Evolutionary conservation across 2,888 invertebrate species (phyloP).

Genomic region (Cephalotes varians): DNA sequence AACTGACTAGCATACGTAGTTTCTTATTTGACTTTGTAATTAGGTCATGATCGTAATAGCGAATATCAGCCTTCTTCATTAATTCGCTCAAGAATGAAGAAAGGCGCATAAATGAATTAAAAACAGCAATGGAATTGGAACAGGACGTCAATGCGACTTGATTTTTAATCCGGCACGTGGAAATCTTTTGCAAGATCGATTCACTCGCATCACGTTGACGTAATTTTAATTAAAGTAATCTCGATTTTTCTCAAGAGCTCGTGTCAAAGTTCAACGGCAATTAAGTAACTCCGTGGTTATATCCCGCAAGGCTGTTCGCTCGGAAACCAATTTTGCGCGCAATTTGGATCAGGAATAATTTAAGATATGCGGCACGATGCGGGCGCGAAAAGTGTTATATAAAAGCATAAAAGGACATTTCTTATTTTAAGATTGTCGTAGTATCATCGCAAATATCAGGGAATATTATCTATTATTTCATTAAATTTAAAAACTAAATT

Average conservation of each 20-base stretch:
- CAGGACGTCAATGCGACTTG: slow-evolving; percentile 16
- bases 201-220: neutral
- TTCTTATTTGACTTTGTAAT: slow-evolving; percentile 31
- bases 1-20: slow-evolving; percentile 26
- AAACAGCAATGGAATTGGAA: neutral
- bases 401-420: neutral
- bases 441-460: neutral
- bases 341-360: slow-evolving; percentile 48
- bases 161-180: slow-evolving; percentile 15
- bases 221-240: slow-evolving; percentile 49
- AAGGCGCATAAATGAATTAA: neutral
- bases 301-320: slow-evolving; percentile 31
- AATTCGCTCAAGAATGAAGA: slow-evolving; percentile 6
- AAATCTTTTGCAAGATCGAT: neutral
- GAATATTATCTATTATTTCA: neutral
- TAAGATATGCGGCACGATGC: slow-evolving; percentile 5
- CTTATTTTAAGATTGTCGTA: neutral
- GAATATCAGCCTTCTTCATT: slow-evolving; percentile 4
- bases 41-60: slow-evolving; percentile 21
- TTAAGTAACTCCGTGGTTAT: slow-evolving; percentile 40
- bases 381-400: neutral
- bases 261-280: slow-evolving; percentile 47
- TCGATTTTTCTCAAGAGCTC: slow-evolving; percentile 28
- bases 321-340: slow-evolving; percentile 45
- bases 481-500: neutral